These are phyloP conservation scores for Atta texana DNA, from an alignment of 1,140 invertebrate genomes.

Conservation along the genomic window DNA sequence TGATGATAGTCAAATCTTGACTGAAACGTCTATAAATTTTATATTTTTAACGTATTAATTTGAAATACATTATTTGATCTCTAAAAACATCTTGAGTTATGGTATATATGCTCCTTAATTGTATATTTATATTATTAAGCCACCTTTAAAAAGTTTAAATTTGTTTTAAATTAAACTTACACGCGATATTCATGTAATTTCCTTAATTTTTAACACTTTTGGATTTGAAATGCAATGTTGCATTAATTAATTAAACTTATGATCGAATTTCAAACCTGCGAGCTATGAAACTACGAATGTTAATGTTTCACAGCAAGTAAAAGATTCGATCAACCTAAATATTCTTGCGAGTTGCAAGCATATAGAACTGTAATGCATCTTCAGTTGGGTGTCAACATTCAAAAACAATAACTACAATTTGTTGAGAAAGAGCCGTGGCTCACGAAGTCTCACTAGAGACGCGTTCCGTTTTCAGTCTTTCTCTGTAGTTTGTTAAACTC, in stretches of 20 bases:
- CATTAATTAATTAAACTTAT: conserved; percentile 12
- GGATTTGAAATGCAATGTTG: background rate
- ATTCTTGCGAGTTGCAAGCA: background rate
- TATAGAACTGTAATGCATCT: background rate
- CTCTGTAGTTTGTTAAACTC: conserved; percentile 49
- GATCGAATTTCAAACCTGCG: background rate
- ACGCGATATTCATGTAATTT: background rate
- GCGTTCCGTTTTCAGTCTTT: conserved; percentile 35
- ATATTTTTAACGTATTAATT: no score
- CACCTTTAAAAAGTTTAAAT: no score
- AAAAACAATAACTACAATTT: conserved; percentile 61
- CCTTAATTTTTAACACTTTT: background rate
- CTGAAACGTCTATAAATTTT: no score
- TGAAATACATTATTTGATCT: no score
- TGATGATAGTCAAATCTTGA: no score
- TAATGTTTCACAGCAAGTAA: no score
- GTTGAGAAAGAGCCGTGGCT: conserved; percentile 45
- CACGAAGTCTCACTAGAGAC: conserved; percentile 18
- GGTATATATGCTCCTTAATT: no score
- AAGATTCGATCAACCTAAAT: background rate
- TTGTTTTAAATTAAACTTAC: background rate
- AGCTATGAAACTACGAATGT: background rate
- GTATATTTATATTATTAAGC: no score
- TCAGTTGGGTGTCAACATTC: background rate
- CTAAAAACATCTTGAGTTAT: no score